Base-by-base conservation (phyloP, 1,140 invertebrate genomes). In the Drosophila ogumai region DNA sequence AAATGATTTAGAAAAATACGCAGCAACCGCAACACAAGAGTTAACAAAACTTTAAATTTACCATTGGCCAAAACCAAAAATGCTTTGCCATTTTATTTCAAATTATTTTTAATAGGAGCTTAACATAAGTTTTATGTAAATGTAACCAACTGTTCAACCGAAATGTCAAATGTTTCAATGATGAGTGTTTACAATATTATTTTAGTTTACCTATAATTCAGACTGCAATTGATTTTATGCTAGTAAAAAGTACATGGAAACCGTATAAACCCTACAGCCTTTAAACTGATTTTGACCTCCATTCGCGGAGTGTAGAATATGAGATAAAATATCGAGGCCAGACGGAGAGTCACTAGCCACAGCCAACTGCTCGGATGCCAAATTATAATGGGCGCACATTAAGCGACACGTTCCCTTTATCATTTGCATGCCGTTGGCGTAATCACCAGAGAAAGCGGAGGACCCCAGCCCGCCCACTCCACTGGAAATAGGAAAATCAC, bases 341-440 rank as follows among this genome's bases (percentile, higher is more conserved):
- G 31, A 47, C 56, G 41, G 31, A 38, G 43, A 28, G 32, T 9
- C 31, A n/a, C 13, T n/a, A 22, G 63, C 56, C 56, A 15, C 25
- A 74, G 55, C 54, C 81, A 79, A 49, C 82, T 59, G 78, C 84
- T 69, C 79, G 79, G 61, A 87, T 88, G 81, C 80, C 80, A 84
- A 88, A 84, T 88, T 84, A 90, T 84, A 90, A 90, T 90, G 85
- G 76, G 73, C 52, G 73, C 77, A 78, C 84, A 88, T 87, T 87
- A 84, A 84, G 73, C 82, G 85, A 79, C 81, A 78, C 73, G 69
- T 75, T 75, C 75, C 50, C 75, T 81, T 79, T 65, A 74, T 78
- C 84, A 88, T 87, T 88, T 87, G 69, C 79, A 76, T 82, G 79
- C 79, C 57, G 44, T 36, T 64, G 31, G 55, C 75, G 81, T 75